Percentiles rank a stretch among this genome's conserved stretches.
Evolutionary conservation across 2,888 invertebrate species (phyloP).

Genomic region (Eueremaeus valkanovi): DNA sequence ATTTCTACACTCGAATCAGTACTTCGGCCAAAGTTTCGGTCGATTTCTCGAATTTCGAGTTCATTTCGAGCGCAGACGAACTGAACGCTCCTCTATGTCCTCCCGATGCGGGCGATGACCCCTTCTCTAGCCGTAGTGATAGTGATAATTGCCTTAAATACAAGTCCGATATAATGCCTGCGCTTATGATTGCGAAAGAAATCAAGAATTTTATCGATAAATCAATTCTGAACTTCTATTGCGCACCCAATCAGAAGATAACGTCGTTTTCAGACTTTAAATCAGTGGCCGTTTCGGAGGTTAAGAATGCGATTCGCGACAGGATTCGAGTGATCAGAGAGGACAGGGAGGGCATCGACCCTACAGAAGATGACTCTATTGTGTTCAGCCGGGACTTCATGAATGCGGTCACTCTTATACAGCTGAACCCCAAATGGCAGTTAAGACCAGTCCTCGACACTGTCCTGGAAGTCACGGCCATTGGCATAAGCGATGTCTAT

Average conservation of each 20-base stretch:
- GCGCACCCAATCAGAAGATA: neutral
- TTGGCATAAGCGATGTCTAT: slow-evolving; percentile 20
- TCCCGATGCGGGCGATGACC: neutral
- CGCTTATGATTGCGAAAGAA: slow-evolving; percentile 35
- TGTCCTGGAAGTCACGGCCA: neutral
- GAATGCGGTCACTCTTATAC: slow-evolving; percentile 28
- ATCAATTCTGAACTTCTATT: neutral
- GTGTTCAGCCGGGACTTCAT: slow-evolving; percentile 14
- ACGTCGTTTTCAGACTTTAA: neutral
- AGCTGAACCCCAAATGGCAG: slow-evolving; percentile 33
- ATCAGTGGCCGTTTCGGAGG: neutral
- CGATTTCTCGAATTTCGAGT: slow-evolving; percentile 6
- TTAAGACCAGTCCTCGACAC: neutral
- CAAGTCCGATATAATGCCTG: slow-evolving; percentile 33
- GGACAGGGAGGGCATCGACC: neutral
- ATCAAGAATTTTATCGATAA: slow-evolving; percentile 36
- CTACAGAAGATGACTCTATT: neutral
- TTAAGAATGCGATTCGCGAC: neutral
- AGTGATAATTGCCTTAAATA: slow-evolving; percentile 20
- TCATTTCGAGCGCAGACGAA: slow-evolving; percentile 28
- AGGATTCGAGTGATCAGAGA: neutral
- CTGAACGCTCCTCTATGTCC: slow-evolving; percentile 4
- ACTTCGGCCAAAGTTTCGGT: slow-evolving; percentile 13
- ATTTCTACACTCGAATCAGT: slow-evolving; percentile 39
- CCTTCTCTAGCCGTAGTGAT: neutral